Evolutionary conservation across 2,113 vertebrate genomes (phyloP).

Genomic region (Pollimyrus isidori): DNA sequence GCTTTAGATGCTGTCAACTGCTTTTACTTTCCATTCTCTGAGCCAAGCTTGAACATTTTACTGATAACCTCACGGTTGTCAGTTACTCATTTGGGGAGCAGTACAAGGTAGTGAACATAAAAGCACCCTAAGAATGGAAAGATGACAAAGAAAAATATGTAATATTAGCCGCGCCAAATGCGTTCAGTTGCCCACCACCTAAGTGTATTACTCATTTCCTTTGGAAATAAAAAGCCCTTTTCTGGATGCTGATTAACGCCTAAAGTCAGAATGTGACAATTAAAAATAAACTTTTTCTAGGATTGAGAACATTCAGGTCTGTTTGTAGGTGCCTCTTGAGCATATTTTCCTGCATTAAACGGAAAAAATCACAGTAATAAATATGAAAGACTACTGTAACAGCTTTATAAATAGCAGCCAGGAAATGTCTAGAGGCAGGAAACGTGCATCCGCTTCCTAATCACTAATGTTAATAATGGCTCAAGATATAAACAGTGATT

Average conservation of each 20-base stretch:
- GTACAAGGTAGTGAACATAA: background rate
- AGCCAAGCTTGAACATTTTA: background rate
- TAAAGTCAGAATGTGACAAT: background rate
- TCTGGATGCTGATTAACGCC: background rate
- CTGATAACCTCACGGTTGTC: background rate
- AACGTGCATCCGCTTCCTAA: background rate
- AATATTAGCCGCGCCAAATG: background rate
- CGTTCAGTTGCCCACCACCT: background rate
- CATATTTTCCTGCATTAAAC: background rate
- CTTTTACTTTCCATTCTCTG: background rate
- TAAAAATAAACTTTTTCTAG: background rate
- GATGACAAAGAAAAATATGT: background rate
- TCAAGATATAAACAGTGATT: background rate
- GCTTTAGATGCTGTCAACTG: background rate
- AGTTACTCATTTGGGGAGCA: background rate
- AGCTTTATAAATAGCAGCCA: background rate
- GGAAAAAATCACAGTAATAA: background rate
- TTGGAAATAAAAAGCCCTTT: background rate
- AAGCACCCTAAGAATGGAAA: background rate
- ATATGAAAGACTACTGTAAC: background rate
- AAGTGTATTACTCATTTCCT: background rate
- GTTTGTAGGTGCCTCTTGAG: background rate
- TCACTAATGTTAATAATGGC: background rate
- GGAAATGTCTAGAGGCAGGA: background rate
- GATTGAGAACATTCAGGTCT: background rate